phyloP scores from a whole-genome alignment of 2,113 vertebrate species.

The Todiramphus chloris region DNA sequence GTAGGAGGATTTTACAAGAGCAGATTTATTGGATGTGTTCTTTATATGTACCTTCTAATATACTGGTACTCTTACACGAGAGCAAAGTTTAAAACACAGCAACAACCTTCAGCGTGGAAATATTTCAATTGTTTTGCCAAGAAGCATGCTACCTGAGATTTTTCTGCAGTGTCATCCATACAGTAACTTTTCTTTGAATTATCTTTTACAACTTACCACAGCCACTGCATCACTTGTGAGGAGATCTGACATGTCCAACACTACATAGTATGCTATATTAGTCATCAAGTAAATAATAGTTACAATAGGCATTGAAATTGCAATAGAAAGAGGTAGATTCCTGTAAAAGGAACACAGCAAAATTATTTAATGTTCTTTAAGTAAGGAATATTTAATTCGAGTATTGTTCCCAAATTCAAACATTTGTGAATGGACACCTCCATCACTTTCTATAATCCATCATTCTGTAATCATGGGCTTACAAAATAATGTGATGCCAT shows the following conservation, averaged over 20 bases:
- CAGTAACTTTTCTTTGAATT: not conserved
- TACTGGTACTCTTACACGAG: not conserved
- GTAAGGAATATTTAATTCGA: not conserved
- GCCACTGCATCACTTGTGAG: conserved; percentile 84
- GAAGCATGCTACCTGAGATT: not conserved
- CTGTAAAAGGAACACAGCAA: conserved; percentile 53
- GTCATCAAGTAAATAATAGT: conserved; percentile 85
- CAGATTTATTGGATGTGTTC: not conserved
- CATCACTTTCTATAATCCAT: not conserved
- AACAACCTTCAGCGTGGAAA: not conserved
- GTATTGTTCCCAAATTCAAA: not conserved
- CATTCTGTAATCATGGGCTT: not conserved
- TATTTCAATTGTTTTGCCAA: not conserved
- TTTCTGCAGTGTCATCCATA: not conserved
- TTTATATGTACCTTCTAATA: not conserved
- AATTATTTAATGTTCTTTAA: not conserved
- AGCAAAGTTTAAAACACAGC: not conserved
- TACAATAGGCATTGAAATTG: conserved; percentile 83
- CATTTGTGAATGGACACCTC: not conserved
- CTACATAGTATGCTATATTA: conserved; percentile 84
- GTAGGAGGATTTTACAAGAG: not conserved
- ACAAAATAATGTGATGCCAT: not conserved
- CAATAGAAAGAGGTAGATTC: conserved; percentile 86
- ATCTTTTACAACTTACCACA: conserved; percentile 74
- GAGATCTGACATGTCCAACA: conserved; percentile 81